phyloP scores from a whole-genome alignment of 2,113 vertebrate genomes.

The Tenrec ecaudatus region DNA sequence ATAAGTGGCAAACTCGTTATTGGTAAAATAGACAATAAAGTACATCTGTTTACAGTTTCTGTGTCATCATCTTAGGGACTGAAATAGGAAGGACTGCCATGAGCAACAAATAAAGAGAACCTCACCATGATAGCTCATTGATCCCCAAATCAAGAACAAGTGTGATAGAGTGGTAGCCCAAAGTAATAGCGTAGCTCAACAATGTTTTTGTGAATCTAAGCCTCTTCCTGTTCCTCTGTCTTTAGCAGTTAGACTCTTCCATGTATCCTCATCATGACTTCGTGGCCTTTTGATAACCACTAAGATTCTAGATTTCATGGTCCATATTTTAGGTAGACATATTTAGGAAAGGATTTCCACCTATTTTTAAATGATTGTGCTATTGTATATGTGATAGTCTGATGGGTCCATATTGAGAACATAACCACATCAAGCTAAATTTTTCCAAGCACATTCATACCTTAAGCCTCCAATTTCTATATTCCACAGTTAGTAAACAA shows the following conservation, averaged over 20 bases:
- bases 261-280: background rate
- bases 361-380: background rate
- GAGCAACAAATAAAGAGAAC: background rate
- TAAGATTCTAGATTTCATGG: background rate
- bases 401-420: too few relatives aligned
- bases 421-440: background rate
- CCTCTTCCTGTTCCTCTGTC: background rate
- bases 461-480: background rate
- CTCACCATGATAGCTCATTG: background rate
- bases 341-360: background rate
- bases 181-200: background rate
- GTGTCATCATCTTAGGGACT: background rate
- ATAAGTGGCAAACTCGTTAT: background rate
- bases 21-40: background rate
- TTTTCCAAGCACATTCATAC: background rate
- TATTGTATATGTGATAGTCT: too few relatives aligned
- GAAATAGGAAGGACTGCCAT: background rate
- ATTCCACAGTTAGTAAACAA: background rate
- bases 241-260: background rate
- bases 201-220: background rate
- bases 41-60: too few relatives aligned
- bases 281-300: background rate
- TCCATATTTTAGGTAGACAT: background rate
- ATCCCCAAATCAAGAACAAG: background rate
- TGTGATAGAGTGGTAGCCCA: too few relatives aligned